phyloP scores from a whole-genome alignment of 2,113 vertebrate species.

The Thamnophis sirtalis region DNA sequence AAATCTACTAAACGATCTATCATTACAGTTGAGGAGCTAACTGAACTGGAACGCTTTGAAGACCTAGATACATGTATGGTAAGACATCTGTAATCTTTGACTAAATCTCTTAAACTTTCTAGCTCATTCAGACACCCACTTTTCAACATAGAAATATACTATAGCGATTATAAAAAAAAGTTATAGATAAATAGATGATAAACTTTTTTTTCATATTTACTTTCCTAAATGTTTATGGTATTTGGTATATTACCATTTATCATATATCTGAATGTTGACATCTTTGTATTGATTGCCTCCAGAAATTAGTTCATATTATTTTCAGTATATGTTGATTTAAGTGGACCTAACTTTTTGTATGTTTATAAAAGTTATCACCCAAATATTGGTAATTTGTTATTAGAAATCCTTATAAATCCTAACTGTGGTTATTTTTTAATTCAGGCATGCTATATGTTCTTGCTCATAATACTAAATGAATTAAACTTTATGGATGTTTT shows the following conservation, averaged over 20 bases:
- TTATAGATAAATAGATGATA: neutral
- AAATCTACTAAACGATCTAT: constrained; percentile 77
- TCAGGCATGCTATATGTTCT: neutral
- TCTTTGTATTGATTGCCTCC: neutral
- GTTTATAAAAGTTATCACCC: neutral
- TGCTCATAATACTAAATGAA: neutral
- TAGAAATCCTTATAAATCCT: neutral
- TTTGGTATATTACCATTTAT: neutral
- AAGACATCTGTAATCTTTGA: constrained; percentile 48
- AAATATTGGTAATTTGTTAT: neutral
- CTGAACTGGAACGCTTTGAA: constrained; percentile 88
- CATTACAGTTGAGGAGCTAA: constrained; percentile 73
- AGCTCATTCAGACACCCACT: neutral
- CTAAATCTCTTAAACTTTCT: neutral
- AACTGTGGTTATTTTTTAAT: neutral
- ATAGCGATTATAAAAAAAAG: constrained; percentile 2
- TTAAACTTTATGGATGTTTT: neutral
- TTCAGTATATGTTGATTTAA: neutral
- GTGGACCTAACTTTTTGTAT: neutral
- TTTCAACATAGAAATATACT: neutral
- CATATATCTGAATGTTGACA: neutral
- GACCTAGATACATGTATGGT: constrained; percentile 95
- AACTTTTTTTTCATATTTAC: neutral
- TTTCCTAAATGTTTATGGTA: neutral
- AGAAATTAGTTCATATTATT: neutral